A percentile compares a stretch with the other conserved stretches of the same genome.
Conservation (phyloP, 2,888 invertebrate species). For the Drosophila infuscata region DNA sequence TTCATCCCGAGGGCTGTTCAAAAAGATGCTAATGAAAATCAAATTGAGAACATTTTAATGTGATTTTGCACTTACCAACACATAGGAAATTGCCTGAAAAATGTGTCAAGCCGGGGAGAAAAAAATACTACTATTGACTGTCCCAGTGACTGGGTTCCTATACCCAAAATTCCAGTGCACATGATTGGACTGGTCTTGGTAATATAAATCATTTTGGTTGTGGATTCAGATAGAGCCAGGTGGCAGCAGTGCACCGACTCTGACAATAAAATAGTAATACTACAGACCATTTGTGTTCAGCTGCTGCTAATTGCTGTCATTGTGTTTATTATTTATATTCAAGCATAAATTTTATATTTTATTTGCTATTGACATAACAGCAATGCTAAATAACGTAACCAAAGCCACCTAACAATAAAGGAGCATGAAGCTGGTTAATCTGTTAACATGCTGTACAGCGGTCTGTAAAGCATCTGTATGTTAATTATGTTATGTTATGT, state of each 20-base stretch:
- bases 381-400: background rate
- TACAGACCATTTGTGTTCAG: background rate
- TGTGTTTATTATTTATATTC: background rate
- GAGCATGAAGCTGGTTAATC: background rate
- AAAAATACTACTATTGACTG: background rate
- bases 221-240: background rate
- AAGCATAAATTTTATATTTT: background rate
- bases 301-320: background rate
- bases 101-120: background rate
- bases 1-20: constrained; percentile 28
- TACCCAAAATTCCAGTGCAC: background rate
- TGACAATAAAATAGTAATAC: background rate
- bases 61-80: too few relatives aligned
- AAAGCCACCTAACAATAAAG: background rate
- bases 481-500: too few relatives aligned
- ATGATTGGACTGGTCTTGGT: background rate
- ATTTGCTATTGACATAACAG: background rate
- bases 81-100: background rate
- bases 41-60: background rate
- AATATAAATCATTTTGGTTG: background rate
- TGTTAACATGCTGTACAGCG: background rate
- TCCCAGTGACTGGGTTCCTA: background rate
- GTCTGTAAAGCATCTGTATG: background rate
- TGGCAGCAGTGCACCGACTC: background rate
- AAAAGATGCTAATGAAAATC: background rate